Percentiles rank a stretch among this genome's conserved stretches.
Conservation (phyloP, 1,140 invertebrate species). For the Diachasmimorpha longicaudata region DNA sequence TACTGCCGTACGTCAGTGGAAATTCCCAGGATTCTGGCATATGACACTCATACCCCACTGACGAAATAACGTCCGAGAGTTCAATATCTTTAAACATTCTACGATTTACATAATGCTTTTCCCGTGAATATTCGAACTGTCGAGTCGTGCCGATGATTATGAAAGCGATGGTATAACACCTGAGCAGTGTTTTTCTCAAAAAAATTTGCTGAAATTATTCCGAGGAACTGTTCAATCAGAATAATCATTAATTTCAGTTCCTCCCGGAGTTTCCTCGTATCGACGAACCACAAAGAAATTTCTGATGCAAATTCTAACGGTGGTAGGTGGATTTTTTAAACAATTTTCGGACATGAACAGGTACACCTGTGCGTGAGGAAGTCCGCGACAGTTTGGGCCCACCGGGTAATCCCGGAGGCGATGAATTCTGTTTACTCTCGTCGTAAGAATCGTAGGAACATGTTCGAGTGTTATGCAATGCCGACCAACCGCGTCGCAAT, state of each 20-base stretch:
- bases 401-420: background rate
- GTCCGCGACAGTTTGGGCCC: background rate
- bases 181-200: background rate
- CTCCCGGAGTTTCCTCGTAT: too few relatives aligned
- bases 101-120: constrained; percentile 27
- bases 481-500: background rate
- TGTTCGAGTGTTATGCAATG: background rate
- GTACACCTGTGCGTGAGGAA: background rate
- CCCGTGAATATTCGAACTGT: background rate
- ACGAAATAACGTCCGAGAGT: background rate
- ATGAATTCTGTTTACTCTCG: background rate
- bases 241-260: background rate
- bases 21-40: too few relatives aligned
- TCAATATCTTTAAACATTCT: background rate
- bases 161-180: constrained; percentile 21
- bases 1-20: too few relatives aligned
- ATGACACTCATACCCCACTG: background rate
- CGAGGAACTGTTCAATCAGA: background rate
- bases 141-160: constrained; percentile 11
- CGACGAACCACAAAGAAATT: too few relatives aligned
- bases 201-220: background rate
- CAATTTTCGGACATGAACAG: background rate
- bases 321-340: too few relatives aligned
- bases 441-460: constrained; percentile 1
- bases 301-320: too few relatives aligned